Conservation (phyloP, 23 tunicate genomes). For the Styela clava region DNA sequence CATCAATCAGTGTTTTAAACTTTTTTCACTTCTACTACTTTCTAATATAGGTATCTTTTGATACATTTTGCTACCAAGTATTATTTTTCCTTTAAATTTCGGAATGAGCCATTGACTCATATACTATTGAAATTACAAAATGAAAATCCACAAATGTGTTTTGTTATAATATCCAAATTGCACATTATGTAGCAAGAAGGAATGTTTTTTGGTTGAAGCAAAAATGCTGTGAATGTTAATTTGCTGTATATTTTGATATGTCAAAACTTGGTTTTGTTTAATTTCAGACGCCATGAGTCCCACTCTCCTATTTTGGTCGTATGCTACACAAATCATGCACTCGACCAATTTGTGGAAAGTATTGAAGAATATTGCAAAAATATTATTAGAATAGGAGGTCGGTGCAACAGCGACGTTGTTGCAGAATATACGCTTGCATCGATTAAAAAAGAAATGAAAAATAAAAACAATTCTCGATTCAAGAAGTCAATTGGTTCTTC, state of each 20-base stretch:
- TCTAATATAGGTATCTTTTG: not conserved
- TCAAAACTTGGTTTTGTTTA: not conserved
- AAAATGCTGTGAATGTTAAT: not conserved
- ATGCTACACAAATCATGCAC: constrained; percentile 32
- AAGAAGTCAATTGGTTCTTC: not conserved
- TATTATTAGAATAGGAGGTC: constrained; percentile 32
- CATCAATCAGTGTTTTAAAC: not conserved
- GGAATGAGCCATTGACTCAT: too few relatives aligned
- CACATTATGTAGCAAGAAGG: too few relatives aligned
- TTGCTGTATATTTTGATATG: not conserved
- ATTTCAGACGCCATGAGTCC: not conserved
- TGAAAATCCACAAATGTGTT: too few relatives aligned
- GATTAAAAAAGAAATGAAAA: constrained; percentile 16
- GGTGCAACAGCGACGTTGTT: constrained; percentile 2
- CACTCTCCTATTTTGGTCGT: constrained; percentile 26
- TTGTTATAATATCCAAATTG: too few relatives aligned
- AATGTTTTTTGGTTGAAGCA: not conserved
- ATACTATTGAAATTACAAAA: too few relatives aligned
- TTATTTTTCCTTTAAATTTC: too few relatives aligned
- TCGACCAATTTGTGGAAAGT: constrained; percentile 30
- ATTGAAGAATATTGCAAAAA: not conserved
- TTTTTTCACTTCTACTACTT: not conserved
- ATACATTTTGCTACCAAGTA: not conserved
- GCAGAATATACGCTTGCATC: constrained; percentile 7
- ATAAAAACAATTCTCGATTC: not conserved